phyloP scores from a whole-genome alignment of 2,888 invertebrate genomes.

The Nezara viridula region DNA sequence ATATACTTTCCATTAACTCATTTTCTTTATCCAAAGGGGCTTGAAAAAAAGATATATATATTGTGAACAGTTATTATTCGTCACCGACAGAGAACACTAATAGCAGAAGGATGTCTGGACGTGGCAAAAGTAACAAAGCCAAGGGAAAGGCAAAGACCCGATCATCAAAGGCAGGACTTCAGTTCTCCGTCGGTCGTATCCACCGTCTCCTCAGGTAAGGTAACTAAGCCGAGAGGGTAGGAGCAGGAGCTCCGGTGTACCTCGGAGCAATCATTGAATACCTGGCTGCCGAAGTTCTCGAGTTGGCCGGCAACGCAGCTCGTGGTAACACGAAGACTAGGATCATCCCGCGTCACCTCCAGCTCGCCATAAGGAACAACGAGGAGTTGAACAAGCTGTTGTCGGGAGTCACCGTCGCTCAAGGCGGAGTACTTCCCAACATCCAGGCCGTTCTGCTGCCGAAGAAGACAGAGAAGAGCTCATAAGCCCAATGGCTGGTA shows the following conservation, averaged over 20 bases:
- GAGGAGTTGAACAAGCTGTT: no score
- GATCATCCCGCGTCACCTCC: slow-evolving; percentile 84
- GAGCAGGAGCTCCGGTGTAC: slow-evolving; percentile 73
- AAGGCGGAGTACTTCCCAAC: no score
- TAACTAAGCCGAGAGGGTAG: slow-evolving; percentile 74
- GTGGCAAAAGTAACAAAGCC: slow-evolving; percentile 37
- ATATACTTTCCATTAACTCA: no score
- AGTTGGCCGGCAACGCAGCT: slow-evolving; percentile 76
- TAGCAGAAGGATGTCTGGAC: background rate
- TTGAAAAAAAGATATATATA: no score
- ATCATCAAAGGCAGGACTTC: slow-evolving; percentile 29
- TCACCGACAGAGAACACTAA: no score
- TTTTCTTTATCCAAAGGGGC: no score
- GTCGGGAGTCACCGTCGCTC: no score
- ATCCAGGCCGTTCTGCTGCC: no score
- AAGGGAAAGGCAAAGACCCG: slow-evolving; percentile 51
- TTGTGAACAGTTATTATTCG: no score
- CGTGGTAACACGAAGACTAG: slow-evolving; percentile 77
- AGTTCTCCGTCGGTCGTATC: slow-evolving; percentile 46
- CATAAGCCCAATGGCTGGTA: no score
- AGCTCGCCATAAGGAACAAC: no score
- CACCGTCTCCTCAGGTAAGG: slow-evolving; percentile 50
- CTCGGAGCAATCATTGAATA: slow-evolving; percentile 76
- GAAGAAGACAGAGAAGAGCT: no score
- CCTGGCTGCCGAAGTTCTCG: slow-evolving; percentile 78